These are phyloP conservation scores for Microplitis manilae DNA, from an alignment of 2,888 invertebrate genomes.

Conservation along the genomic window DNA sequence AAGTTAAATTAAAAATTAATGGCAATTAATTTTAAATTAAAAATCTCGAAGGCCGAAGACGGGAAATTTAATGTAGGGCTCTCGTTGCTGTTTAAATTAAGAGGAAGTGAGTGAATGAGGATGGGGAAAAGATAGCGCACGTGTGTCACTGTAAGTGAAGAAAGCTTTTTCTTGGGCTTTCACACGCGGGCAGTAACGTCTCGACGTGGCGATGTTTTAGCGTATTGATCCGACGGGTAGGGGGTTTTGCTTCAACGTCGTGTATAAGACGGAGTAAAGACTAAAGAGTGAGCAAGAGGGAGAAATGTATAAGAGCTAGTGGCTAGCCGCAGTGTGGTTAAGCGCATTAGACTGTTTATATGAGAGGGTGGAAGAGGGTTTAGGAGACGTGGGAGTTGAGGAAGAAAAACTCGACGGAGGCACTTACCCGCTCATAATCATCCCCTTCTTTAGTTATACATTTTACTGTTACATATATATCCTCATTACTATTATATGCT, in stretches of 20 bases:
- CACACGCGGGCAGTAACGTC: slow-evolving; percentile 55
- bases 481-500: slow-evolving; percentile 41
- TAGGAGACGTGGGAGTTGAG: slow-evolving; percentile 14
- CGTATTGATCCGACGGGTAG: slow-evolving; percentile 67
- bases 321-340: slow-evolving; percentile 14
- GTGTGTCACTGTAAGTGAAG: slow-evolving; percentile 2
- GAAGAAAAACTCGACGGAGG: slow-evolving; percentile 67
- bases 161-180: slow-evolving; percentile 52
- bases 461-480: slow-evolving; percentile 41
- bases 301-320: slow-evolving; percentile 3
- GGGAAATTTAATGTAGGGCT: neutral
- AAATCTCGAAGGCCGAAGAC: no score
- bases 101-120: neutral
- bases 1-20: no score
- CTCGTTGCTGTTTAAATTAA: neutral
- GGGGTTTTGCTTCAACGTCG: slow-evolving; percentile 36
- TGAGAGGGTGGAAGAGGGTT: slow-evolving; percentile 11
- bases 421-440: slow-evolving; percentile 70
- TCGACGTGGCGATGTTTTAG: slow-evolving; percentile 70
- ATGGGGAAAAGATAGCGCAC: neutral
- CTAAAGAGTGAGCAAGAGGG: slow-evolving; percentile 12
- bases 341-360: slow-evolving; percentile 3
- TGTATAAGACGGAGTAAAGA: slow-evolving; percentile 31
- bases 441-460: slow-evolving; percentile 53
- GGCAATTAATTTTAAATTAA: no score